Evolutionary conservation across 2,888 invertebrate genomes (phyloP).

Genomic region (Eustalomyia histrio): DNA sequence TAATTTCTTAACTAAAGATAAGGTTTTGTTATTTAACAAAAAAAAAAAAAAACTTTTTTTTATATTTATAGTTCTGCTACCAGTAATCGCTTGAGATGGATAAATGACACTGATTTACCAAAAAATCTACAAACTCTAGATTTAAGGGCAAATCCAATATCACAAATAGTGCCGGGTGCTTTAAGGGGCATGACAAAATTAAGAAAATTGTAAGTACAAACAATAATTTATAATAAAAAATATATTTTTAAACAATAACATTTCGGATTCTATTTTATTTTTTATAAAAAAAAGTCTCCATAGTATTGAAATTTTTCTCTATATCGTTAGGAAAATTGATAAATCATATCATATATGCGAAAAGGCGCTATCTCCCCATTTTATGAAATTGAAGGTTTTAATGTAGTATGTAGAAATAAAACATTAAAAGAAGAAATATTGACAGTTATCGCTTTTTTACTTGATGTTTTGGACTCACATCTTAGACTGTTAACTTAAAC

Average conservation of each 20-base stretch:
- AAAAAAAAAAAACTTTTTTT: constrained; percentile 1
- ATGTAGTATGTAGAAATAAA: no score
- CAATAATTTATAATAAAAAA: background rate
- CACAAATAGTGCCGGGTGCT: constrained; percentile 85
- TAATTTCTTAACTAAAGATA: constrained; percentile 22
- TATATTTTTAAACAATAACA: background rate
- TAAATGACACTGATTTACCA: constrained; percentile 86
- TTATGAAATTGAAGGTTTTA: no score
- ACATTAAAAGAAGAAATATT: no score
- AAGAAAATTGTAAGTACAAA: constrained; percentile 86
- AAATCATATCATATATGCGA: no score
- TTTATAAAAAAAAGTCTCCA: no score
- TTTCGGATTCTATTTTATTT: no score
- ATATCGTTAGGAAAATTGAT: no score
- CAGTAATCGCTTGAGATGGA: constrained; percentile 89
- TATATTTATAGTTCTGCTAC: constrained; percentile 84
- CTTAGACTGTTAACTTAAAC: no score
- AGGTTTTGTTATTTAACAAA: constrained; percentile 6
- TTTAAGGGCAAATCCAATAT: constrained; percentile 90
- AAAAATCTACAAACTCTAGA: constrained; percentile 87
- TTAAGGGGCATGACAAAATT: constrained; percentile 88
- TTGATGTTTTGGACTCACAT: no score
- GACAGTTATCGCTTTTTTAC: no score
- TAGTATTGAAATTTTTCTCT: no score
- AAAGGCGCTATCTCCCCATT: no score